Evolutionary conservation across 2,113 vertebrate genomes (phyloP).

Genomic region (Ascaphus truei): DNA sequence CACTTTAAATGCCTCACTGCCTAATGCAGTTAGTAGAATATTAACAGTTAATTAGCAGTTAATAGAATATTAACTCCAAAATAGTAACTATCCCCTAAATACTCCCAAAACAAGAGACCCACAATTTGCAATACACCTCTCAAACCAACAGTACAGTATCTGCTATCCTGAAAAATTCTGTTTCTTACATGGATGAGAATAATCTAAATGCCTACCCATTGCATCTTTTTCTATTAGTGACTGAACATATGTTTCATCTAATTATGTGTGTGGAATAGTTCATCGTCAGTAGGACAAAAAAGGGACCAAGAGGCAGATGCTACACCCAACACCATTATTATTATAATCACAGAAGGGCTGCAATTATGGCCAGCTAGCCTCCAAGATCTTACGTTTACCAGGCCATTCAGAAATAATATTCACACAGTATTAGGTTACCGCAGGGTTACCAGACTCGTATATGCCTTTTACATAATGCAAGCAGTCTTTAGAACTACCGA

Average conservation of each 20-base stretch:
- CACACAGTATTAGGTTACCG: not conserved
- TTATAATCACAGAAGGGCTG: not conserved
- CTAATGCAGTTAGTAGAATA: no score
- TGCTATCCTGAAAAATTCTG: not conserved
- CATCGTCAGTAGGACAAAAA: not conserved
- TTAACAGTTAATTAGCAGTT: no score
- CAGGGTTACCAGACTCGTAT: not conserved
- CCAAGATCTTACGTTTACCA: not conserved
- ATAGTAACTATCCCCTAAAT: not conserved
- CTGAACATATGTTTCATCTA: not conserved
- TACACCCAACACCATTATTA: not conserved
- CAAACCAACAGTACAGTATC: not conserved
- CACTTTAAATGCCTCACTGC: no score
- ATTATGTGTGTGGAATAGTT: not conserved
- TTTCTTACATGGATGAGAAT: not conserved
- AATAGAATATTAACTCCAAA: no score
- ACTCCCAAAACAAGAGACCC: not conserved
- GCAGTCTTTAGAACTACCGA: no score
- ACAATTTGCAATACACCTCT: not conserved
- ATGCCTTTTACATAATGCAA: no score
- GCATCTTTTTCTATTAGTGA: not conserved
- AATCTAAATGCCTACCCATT: not conserved
- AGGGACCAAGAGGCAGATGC: not conserved
- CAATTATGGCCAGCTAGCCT: not conserved
- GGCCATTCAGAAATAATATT: not conserved